Conservation (phyloP, 2,113 vertebrate genomes). For the Motacilla alba region DNA sequence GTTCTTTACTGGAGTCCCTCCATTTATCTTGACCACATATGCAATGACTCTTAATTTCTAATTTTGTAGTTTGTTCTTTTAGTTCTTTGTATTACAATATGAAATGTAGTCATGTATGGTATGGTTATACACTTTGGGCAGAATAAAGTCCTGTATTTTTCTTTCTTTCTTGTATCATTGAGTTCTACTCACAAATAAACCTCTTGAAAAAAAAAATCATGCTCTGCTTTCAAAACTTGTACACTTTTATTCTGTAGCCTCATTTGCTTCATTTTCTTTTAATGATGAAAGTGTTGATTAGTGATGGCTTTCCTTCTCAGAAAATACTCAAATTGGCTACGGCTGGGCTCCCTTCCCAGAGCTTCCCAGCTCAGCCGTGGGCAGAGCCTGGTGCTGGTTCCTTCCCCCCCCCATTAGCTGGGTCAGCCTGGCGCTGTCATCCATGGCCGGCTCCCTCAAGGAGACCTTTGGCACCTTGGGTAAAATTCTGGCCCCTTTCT, state of each 20-base stretch:
- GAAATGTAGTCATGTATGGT: constrained; percentile 68
- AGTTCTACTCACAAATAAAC: constrained; percentile 88
- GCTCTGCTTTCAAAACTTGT: neutral
- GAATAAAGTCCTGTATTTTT: constrained; percentile 48
- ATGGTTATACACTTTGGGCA: constrained; percentile 65
- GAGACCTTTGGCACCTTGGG: neutral
- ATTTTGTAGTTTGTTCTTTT: constrained; percentile 78
- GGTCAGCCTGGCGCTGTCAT: neutral
- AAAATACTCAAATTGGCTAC: no score
- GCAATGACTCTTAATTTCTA: constrained; percentile 70
- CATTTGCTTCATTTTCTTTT: neutral
- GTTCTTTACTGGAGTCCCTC: constrained; percentile 44
- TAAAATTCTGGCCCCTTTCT: neutral
- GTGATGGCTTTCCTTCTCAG: neutral
- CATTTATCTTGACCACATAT: constrained; percentile 48
- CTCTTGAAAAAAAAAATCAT: constrained; percentile 62
- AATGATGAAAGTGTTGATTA: neutral
- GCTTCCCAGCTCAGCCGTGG: neutral
- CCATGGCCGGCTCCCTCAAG: no score
- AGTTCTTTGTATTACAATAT: constrained; percentile 72
- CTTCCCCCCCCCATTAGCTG: fast-evolving
- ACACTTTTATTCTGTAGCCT: neutral
- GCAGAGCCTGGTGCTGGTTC: no score
- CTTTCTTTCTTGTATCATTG: constrained; percentile 77
- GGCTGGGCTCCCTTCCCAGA: neutral